Evolutionary conservation across 1,140 invertebrate genomes (phyloP).

Genomic region (Papilio polyxenes): DNA sequence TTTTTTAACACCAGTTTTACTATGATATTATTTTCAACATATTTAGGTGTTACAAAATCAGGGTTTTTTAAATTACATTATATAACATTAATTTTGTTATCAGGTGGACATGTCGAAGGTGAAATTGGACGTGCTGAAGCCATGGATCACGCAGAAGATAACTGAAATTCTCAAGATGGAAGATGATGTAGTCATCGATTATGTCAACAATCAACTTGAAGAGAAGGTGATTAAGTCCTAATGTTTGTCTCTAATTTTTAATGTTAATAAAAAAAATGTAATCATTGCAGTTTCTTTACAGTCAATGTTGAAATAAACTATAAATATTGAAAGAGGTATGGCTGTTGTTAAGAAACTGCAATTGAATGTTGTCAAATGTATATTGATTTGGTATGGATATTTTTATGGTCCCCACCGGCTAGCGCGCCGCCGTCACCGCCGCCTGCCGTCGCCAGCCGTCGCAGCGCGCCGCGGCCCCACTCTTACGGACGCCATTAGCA

Average conservation of each 20-base stretch:
- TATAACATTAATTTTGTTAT: neutral
- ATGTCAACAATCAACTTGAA: slow-evolving; percentile 99
- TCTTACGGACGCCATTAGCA: slow-evolving; percentile 76
- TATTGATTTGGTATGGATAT: slow-evolving; percentile 82
- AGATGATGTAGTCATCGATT: slow-evolving; percentile 99
- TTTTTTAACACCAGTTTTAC: neutral
- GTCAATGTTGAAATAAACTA: slow-evolving; percentile 36
- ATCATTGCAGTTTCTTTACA: slow-evolving; percentile 79
- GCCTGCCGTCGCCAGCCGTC: slow-evolving; percentile 69
- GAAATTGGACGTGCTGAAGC: slow-evolving; percentile 98
- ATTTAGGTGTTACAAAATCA: too few species aligned
- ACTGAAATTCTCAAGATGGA: slow-evolving; percentile 97
- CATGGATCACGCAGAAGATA: slow-evolving; percentile 98
- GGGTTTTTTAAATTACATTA: too few species aligned
- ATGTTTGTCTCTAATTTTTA: slow-evolving; percentile 47
- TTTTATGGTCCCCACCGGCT: slow-evolving; percentile 80
- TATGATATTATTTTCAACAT: too few species aligned
- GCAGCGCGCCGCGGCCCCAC: slow-evolving; percentile 60
- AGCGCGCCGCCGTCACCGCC: slow-evolving; percentile 74
- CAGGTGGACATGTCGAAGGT: slow-evolving; percentile 99
- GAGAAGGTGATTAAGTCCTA: slow-evolving; percentile 86
- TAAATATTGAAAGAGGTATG: neutral
- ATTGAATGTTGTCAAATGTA: slow-evolving; percentile 76
- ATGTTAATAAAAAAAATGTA: slow-evolving; percentile 66
- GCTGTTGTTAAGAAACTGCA: slow-evolving; percentile 73